Percentiles rank a stretch among this genome's conserved stretches.
Evolutionary conservation across 2,797 vertebrate genomes (phyloP).

Genomic region (Lophotriccus pileatus): DNA sequence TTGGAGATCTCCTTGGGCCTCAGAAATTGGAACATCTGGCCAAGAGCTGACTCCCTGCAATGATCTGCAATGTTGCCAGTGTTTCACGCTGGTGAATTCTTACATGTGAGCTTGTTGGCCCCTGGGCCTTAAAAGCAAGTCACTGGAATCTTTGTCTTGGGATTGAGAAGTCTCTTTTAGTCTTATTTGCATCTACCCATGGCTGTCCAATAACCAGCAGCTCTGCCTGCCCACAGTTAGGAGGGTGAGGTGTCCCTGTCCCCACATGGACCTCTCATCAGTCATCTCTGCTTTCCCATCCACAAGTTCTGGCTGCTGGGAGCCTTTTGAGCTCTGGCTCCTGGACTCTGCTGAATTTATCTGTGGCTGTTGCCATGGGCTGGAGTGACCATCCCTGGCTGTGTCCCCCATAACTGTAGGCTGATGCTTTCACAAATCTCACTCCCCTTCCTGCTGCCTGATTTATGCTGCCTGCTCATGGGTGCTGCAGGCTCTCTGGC

Average conservation of each 20-base stretch:
- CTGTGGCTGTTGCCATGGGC: background rate
- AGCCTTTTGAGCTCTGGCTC: background rate
- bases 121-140: background rate
- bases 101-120: background rate
- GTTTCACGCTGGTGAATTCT: background rate
- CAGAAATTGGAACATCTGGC: background rate
- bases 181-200: background rate
- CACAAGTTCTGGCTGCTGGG: background rate
- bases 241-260: background rate
- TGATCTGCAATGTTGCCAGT: background rate
- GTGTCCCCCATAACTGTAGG: rapidly evolving
- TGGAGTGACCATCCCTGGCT: background rate
- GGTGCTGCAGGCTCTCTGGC: background rate
- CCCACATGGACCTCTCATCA: background rate
- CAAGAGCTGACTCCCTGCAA: background rate
- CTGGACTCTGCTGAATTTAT: background rate
- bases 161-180: background rate
- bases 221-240: background rate
- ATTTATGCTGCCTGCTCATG: background rate
- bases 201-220: background rate
- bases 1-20: background rate
- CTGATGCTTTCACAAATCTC: background rate
- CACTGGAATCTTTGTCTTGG: background rate
- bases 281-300: background rate
- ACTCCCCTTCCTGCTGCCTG: background rate